Conservation (phyloP, 2,113 vertebrate species). For the Ia io region DNA sequence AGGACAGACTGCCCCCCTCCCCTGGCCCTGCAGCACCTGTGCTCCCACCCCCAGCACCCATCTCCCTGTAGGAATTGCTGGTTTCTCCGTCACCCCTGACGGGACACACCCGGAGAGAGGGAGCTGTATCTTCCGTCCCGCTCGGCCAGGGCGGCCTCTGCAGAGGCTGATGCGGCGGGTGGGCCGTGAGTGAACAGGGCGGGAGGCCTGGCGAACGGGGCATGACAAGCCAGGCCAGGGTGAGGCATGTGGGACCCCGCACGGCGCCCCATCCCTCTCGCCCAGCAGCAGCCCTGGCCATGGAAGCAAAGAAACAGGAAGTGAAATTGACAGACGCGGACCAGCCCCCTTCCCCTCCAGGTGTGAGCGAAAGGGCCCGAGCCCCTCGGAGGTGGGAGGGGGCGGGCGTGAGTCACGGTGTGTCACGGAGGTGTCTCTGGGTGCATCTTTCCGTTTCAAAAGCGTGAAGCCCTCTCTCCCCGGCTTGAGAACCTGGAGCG, state of each 20-base stretch:
- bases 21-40: not conserved
- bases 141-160: fast-evolving
- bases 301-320: constrained; percentile 31
- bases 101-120: not conserved
- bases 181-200: too few species aligned
- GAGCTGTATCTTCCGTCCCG: not conserved
- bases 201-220: too few species aligned
- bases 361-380: not conserved
- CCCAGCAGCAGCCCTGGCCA: not conserved
- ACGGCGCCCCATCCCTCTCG: not conserved
- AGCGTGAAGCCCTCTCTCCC: not conserved
- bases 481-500: not conserved
- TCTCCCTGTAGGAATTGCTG: not conserved
- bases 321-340: not conserved
- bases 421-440: constrained; percentile 9
- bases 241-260: too few species aligned
- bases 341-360: not conserved
- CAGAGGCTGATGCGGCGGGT: not conserved
- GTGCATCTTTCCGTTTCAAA: constrained; percentile 46
- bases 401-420: not conserved
- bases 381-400: not conserved
- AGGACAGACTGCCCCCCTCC: not conserved
- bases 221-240: too few species aligned
- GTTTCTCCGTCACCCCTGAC: not conserved
- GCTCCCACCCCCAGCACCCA: not conserved